Conservation (phyloP, 1,140 invertebrate species). For the Pectinophora gossypiella region DNA sequence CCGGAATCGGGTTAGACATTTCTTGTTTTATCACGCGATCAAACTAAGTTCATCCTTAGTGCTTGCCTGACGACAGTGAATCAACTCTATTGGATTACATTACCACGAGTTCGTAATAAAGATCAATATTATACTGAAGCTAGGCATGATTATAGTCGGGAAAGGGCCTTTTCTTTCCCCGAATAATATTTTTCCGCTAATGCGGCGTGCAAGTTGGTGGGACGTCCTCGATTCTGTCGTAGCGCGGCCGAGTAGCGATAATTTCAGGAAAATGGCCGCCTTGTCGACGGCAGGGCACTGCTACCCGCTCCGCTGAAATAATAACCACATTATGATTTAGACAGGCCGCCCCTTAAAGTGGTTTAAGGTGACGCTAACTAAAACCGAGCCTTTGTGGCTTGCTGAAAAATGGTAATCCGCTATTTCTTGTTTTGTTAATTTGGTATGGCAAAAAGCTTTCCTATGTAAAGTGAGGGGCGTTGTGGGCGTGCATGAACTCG, state of each 20-base stretch:
- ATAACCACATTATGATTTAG: conserved; percentile 68
- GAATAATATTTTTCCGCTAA: conserved; percentile 54
- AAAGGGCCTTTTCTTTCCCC: conserved; percentile 31
- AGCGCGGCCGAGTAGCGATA: conserved; percentile 58
- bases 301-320: conserved; percentile 52
- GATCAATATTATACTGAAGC: conserved; percentile 9
- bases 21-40: no score
- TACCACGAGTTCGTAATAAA: conserved; percentile 1
- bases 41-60: no score
- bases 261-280: conserved; percentile 62
- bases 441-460: no score
- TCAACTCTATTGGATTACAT: conserved; percentile 16
- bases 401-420: conserved; percentile 39
- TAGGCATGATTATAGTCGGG: conserved; percentile 23
- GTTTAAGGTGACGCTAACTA: conserved; percentile 47
- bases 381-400: conserved; percentile 35
- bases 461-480: no score
- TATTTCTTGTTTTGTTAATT: conserved; percentile 27
- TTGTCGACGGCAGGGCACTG: conserved; percentile 59
- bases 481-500: no score
- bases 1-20: no score
- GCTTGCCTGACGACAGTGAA: no score
- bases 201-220: conserved; percentile 41
- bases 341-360: conserved; percentile 53
- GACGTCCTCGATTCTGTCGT: conserved; percentile 54